phyloP scores from a whole-genome alignment of 2,113 vertebrate species.

The Nothoprocta pentlandii region DNA sequence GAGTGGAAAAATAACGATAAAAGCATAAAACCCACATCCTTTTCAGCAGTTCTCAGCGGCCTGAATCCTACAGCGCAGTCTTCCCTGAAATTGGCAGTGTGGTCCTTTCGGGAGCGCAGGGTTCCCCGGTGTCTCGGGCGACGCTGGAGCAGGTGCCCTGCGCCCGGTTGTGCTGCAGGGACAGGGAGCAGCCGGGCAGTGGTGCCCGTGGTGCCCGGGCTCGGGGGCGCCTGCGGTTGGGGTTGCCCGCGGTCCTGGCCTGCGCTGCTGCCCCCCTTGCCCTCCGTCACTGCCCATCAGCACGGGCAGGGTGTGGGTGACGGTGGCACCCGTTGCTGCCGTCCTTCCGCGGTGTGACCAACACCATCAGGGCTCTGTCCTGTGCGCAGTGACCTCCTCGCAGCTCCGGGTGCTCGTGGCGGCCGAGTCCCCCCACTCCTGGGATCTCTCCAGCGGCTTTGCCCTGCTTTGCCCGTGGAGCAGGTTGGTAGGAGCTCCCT shows the following conservation, averaged over 20 bases:
- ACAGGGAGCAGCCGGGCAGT: background rate
- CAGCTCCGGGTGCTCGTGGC: background rate
- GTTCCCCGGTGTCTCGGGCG: background rate
- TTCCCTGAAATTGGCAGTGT: background rate
- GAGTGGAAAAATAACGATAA: background rate
- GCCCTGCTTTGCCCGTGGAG: background rate
- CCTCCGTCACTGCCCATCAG: too few species aligned
- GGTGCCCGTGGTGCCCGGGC: background rate
- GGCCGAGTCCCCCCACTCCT: background rate
- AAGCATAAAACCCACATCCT: background rate
- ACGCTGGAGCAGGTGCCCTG: background rate
- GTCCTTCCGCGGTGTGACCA: background rate
- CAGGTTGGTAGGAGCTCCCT: background rate
- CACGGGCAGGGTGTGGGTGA: accelerated
- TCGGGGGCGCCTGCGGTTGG: background rate
- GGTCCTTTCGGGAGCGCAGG: background rate
- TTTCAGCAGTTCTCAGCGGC: background rate
- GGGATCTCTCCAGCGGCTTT: background rate
- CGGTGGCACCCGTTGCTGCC: accelerated
- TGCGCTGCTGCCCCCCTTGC: background rate
- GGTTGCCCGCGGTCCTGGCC: background rate
- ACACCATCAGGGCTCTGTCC: accelerated
- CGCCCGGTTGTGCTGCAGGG: background rate
- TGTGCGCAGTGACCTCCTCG: background rate
- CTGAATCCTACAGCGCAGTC: background rate